These are phyloP conservation scores for Pachydiplax longipennis DNA, from an alignment of 2,888 invertebrate species.

Conservation along the genomic window DNA sequence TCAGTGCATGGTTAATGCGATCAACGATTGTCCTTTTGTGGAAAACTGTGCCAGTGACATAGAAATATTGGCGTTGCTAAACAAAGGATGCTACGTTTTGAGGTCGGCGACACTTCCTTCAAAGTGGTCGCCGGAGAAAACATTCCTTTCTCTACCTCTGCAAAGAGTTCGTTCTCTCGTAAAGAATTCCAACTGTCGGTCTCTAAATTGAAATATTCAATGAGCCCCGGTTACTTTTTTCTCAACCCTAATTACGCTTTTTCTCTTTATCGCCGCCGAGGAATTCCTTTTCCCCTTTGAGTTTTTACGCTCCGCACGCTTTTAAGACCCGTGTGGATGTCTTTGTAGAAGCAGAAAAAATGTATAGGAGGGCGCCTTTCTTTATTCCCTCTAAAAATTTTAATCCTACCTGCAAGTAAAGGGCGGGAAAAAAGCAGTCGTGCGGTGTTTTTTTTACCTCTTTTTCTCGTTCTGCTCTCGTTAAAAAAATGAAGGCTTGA, in stretches of 20 bases:
- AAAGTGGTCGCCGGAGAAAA: background rate
- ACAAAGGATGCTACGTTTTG: background rate
- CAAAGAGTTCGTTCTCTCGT: background rate
- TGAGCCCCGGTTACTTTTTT: background rate
- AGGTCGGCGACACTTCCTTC: background rate
- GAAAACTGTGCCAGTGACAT: background rate
- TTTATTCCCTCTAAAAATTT: conserved; percentile 10
- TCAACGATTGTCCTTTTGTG: background rate
- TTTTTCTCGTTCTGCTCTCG: conserved; percentile 10
- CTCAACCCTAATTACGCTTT: background rate
- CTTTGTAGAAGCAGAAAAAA: background rate
- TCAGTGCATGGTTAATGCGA: background rate
- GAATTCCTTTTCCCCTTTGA: background rate
- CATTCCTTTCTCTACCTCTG: background rate
- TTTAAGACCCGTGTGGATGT: background rate
- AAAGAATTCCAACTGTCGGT: background rate
- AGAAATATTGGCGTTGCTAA: background rate
- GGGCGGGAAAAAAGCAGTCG: background rate
- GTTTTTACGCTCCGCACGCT: background rate
- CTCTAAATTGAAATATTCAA: conserved; percentile 25
- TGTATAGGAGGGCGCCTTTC: background rate
- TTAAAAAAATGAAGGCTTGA: conserved; percentile 20
- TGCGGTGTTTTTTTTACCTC: background rate
- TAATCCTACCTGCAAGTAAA: background rate
- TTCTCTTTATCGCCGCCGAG: background rate